Evolutionary conservation across 1,140 invertebrate genomes (phyloP).

Genomic region (Acromyrmex echinatior): DNA sequence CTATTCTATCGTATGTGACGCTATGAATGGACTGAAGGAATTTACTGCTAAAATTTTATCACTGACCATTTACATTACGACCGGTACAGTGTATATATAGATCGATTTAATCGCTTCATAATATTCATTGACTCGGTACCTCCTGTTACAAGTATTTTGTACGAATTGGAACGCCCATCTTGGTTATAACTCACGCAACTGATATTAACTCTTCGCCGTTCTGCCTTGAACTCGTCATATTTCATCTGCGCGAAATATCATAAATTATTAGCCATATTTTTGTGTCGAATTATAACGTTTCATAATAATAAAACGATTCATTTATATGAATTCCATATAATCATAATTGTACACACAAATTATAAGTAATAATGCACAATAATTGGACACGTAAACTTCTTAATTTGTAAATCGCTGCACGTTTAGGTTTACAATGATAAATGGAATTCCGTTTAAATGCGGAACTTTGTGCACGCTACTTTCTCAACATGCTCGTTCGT

Average conservation of each 20-base stretch:
- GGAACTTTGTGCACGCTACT: conserved; percentile 11
- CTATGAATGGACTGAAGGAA: not conserved
- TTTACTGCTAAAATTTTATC: conserved; percentile 50
- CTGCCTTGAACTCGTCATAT: conserved; percentile 19
- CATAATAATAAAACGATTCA: not conserved
- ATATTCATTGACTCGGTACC: conserved; percentile 43
- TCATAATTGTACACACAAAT: not conserved
- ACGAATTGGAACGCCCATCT: conserved; percentile 26
- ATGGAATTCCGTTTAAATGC: conserved; percentile 4
- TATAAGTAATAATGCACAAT: not conserved
- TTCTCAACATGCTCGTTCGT: not conserved
- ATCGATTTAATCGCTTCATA: conserved; percentile 24
- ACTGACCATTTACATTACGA: conserved; percentile 18
- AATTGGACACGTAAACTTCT: not conserved
- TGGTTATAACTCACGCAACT: conserved; percentile 28
- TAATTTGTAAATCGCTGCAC: not conserved
- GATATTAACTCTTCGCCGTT: conserved; percentile 39
- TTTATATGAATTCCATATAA: not conserved
- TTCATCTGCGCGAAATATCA: conserved; percentile 31
- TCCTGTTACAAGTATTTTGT: conserved; percentile 36
- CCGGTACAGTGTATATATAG: not conserved
- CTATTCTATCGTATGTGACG: not conserved
- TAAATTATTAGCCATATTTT: conserved; percentile 7
- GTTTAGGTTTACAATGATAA: not conserved
- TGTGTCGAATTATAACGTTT: not conserved